Conservation (phyloP, 2,113 vertebrate species). For the Boulengeromyrus knoepffleri region DNA sequence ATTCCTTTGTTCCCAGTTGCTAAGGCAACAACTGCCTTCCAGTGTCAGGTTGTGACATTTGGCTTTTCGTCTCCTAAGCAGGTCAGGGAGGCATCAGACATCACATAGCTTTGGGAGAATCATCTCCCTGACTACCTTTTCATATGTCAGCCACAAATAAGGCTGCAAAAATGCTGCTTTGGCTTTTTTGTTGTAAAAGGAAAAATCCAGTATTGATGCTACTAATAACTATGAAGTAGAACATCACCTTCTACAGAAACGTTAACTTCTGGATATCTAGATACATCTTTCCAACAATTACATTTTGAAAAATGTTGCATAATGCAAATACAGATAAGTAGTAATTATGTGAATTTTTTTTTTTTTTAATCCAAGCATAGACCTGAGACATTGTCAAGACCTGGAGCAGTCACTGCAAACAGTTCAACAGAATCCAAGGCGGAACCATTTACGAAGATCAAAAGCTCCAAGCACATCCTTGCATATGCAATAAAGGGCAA, state of each 20-base stretch:
- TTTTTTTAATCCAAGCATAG: neutral
- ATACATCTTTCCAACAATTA: neutral
- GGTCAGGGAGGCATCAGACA: neutral
- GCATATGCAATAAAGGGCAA: neutral
- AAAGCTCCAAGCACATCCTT: neutral
- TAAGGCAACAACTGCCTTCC: neutral
- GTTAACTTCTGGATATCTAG: neutral
- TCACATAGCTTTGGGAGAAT: neutral
- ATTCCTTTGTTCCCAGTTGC: slow-evolving; percentile 2
- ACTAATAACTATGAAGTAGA: neutral
- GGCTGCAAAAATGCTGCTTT: neutral
- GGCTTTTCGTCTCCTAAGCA: neutral
- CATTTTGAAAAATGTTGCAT: neutral
- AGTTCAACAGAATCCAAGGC: neutral
- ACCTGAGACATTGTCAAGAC: neutral
- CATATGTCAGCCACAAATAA: neutral
- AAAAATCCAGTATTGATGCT: neutral
- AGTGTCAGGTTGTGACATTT: neutral
- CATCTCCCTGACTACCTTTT: neutral
- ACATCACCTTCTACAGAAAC: neutral
- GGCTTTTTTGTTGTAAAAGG: neutral
- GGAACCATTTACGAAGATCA: neutral
- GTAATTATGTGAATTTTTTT: neutral
- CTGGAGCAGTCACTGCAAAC: neutral
- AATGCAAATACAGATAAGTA: neutral